Percentiles rank a stretch among this genome's conserved stretches.
phyloP scores from a whole-genome alignment of 2,888 invertebrate species.

The Timema cristinae region DNA sequence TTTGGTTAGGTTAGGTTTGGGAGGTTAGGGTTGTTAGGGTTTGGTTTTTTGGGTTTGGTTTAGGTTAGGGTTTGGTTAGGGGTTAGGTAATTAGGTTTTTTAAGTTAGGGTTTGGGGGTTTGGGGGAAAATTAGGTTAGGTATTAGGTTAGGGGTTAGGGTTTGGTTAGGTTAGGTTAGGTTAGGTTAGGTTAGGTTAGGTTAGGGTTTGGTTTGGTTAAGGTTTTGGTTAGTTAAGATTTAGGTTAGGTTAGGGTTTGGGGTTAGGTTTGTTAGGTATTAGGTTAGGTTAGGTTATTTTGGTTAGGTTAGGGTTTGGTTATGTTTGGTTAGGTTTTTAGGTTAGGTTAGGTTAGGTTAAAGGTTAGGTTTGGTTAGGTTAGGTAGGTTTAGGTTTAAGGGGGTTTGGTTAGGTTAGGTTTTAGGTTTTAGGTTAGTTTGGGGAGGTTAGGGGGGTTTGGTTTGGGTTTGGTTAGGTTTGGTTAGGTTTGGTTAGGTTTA shows the following conservation, averaged over 20 bases:
- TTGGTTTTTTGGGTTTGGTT: constrained; percentile 20
- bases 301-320: constrained; percentile 2
- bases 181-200: constrained; percentile 13
- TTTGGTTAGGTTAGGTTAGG: background rate
- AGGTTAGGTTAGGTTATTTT: constrained; percentile 7
- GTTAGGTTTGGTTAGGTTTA: no score
- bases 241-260: constrained; percentile 14
- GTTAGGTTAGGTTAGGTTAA: constrained; percentile 14
- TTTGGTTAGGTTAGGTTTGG: constrained; percentile 17
- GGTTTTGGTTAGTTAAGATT: background rate
- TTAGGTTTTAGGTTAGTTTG: background rate
- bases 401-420: constrained; percentile 15
- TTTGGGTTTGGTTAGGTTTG: no score
- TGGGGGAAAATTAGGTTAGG: no score
- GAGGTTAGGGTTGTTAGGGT: background rate
- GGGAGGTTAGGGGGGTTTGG: background rate
- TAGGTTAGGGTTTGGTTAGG: constrained; percentile 11
- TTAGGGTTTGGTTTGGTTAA: constrained; percentile 13
- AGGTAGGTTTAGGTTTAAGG: constrained; percentile 10
- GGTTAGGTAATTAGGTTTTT: constrained; percentile 23
- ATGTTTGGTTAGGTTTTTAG: constrained; percentile 8
- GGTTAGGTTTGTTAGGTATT: background rate
- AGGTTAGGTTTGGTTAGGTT: constrained; percentile 15
- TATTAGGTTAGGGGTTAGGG: background rate
- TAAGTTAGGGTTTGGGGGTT: no score